Conservation (phyloP, 2,113 vertebrate genomes). For the Microtus ochrogaster region DNA sequence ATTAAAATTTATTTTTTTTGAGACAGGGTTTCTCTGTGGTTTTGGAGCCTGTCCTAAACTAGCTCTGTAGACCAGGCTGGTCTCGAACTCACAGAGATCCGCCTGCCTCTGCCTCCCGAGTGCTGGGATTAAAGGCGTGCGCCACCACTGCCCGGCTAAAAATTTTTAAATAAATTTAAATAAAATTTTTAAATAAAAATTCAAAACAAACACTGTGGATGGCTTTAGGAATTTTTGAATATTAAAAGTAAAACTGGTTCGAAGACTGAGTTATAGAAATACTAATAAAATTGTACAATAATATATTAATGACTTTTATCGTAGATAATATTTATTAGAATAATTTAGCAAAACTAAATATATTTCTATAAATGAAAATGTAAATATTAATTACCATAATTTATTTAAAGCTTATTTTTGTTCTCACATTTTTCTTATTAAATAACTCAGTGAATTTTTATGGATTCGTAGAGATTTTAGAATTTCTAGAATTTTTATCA, state of each 20-base stretch:
- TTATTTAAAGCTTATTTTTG: slow-evolving; percentile 39
- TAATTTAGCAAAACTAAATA: slow-evolving; percentile 47
- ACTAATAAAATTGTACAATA: background rate
- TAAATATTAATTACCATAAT: slow-evolving; percentile 56
- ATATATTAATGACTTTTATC: slow-evolving; percentile 16
- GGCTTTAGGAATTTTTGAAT: slow-evolving; percentile 20
- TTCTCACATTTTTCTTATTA: background rate
- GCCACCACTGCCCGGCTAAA: too few relatives aligned
- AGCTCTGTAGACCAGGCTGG: too few relatives aligned
- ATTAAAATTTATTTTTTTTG: too few relatives aligned
- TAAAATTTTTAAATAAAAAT: slow-evolving; percentile 41
- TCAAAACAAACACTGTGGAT: background rate
- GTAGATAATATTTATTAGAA: slow-evolving; percentile 24
- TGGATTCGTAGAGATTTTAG: background rate
- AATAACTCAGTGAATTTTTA: slow-evolving; percentile 3
- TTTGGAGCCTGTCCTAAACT: too few relatives aligned
- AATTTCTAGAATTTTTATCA: slow-evolving; percentile 4
- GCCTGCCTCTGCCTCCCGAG: too few relatives aligned
- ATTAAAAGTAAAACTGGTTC: background rate
- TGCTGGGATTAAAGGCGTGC: too few relatives aligned
- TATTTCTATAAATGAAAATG: slow-evolving; percentile 1
- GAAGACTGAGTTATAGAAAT: background rate
- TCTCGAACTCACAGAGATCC: too few relatives aligned
- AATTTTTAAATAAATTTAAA: too few relatives aligned
- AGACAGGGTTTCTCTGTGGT: too few relatives aligned